A percentile compares a stretch with the other conserved stretches of the same genome.
Conservation (phyloP, 2,797 vertebrate species). For the Odontamblyopus lacepedii region DNA sequence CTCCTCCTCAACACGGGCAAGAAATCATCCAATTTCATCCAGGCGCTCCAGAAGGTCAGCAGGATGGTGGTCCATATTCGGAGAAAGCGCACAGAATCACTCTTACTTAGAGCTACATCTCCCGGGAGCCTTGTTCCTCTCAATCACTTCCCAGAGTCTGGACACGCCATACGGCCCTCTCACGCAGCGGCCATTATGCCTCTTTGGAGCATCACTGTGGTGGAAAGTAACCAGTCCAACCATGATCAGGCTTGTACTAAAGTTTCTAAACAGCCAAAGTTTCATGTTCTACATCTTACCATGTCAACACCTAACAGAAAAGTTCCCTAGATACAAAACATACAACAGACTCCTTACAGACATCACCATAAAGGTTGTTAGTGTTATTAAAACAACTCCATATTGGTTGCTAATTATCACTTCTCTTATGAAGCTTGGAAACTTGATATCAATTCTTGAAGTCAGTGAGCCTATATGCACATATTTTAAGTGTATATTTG, state of each 20-base stretch:
- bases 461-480: neutral
- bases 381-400: neutral
- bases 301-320: neutral
- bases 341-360: too few relatives aligned
- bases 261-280: neutral
- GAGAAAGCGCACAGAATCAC: conserved; percentile 59
- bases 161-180: conserved; percentile 39
- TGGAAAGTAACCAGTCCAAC: conserved; percentile 3
- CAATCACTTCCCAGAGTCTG: conserved; percentile 63
- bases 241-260: conserved; percentile 12
- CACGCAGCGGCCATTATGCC: conserved; percentile 32
- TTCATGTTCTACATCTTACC: neutral
- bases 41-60: conserved; percentile 68
- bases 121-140: conserved; percentile 60
- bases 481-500: neutral
- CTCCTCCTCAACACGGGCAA: conserved; percentile 70
- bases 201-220: conserved; percentile 21
- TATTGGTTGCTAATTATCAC: neutral
- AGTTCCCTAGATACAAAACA: too few relatives aligned
- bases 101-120: conserved; percentile 69
- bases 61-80: conserved; percentile 69
- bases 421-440: neutral
- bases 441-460: neutral
- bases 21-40: conserved; percentile 80
- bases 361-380: too few relatives aligned